These are phyloP conservation scores for Smittia aterrima DNA, from an alignment of 2,888 invertebrate species.

Conservation along the genomic window DNA sequence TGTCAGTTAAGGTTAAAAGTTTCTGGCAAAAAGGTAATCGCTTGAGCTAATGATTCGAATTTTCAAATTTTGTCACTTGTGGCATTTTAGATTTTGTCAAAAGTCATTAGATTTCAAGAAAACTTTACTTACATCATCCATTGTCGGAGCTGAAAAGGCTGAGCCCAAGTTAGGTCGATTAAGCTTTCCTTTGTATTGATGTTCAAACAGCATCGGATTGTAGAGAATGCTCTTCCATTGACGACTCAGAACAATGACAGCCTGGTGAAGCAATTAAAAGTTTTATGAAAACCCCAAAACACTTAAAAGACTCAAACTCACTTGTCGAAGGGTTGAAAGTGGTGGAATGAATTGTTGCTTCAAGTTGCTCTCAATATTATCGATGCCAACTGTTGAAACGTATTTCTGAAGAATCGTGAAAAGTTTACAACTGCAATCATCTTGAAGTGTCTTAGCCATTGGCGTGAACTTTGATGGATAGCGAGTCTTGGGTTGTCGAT, in stretches of 20 bases:
- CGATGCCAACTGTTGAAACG: constrained; percentile 72
- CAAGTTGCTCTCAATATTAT: constrained; percentile 78
- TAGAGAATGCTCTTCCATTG: constrained; percentile 97
- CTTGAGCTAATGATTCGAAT: background rate
- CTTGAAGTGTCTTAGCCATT: constrained; percentile 84
- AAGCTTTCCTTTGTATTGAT: constrained; percentile 82
- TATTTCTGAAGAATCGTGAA: constrained; percentile 85
- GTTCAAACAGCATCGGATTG: constrained; percentile 85
- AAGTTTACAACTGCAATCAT: constrained; percentile 93
- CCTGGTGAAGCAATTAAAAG: constrained; percentile 57
- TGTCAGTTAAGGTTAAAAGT: background rate
- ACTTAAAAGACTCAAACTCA: constrained; percentile 48
- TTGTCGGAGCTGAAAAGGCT: constrained; percentile 80
- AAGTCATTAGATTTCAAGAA: background rate
- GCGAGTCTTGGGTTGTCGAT: constrained; percentile 79
- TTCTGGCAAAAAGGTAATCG: background rate
- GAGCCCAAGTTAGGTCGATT: constrained; percentile 77
- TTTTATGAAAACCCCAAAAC: background rate
- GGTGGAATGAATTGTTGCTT: constrained; percentile 81
- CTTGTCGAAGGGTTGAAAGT: constrained; percentile 83
- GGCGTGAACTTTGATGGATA: constrained; percentile 80
- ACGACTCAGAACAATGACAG: constrained; percentile 91
- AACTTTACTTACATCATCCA: constrained; percentile 66
- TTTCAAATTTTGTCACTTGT: background rate
- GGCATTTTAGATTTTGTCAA: background rate